Percentiles rank a stretch among this genome's conserved stretches.
These are phyloP conservation scores for Loripinus fragilis DNA, from an alignment of 2,888 invertebrate genomes.

Conservation along the genomic window DNA sequence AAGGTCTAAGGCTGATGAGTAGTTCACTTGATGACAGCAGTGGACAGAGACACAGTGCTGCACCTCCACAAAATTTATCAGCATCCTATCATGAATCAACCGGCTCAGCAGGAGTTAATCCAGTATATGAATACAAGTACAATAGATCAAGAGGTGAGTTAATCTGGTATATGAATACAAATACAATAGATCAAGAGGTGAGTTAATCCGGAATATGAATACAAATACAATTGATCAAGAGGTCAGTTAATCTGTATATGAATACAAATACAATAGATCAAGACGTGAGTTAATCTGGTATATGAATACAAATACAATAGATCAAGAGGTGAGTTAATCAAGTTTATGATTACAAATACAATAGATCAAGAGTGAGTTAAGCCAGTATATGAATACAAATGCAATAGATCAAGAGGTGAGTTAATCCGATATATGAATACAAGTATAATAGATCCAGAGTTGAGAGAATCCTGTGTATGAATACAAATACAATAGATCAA, in stretches of 20 bases:
- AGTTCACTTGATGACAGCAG: background rate
- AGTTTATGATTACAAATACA: too few species aligned
- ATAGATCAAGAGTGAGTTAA: too few species aligned
- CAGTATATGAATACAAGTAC: conserved; percentile 67
- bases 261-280: conserved; percentile 37
- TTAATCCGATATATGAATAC: too few species aligned
- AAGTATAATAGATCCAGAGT: too few species aligned
- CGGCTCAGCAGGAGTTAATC: conserved; percentile 59
- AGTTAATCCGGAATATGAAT: conserved; percentile 72
- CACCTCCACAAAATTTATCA: background rate
- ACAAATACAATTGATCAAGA: too few species aligned
- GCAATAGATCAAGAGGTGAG: background rate
- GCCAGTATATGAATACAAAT: too few species aligned
- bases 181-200: too few species aligned
- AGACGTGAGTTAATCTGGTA: conserved; percentile 1
- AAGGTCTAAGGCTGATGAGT: background rate
- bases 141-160: background rate
- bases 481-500: too few species aligned
- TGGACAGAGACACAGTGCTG: background rate
- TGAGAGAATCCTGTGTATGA: conserved; percentile 72
- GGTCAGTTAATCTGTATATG: too few species aligned
- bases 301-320: too few species aligned
- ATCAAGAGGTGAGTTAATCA: conserved; percentile 72
- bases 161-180: too few species aligned
- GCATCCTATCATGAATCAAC: background rate